phyloP scores from a whole-genome alignment of 92 coral and sea anemone genomes.

The Porites lobata region DNA sequence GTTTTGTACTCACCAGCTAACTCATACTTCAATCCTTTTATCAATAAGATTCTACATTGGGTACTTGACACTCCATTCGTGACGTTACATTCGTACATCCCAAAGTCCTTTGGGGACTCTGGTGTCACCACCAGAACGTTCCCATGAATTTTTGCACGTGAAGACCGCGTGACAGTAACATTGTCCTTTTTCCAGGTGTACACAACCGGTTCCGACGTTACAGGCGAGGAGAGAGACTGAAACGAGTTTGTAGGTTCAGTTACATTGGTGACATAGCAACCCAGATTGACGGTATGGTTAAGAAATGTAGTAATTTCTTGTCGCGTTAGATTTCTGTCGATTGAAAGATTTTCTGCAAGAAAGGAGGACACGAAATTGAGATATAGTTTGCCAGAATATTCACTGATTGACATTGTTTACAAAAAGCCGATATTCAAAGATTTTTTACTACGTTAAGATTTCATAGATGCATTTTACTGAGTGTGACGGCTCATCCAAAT shows the following conservation, averaged over 20 bases:
- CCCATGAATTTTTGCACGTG: background rate
- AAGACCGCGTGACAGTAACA: background rate
- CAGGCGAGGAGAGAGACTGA: no score
- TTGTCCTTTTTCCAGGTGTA: conserved; percentile 30
- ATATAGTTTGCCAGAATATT: background rate
- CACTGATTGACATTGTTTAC: no score
- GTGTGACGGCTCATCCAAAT: no score
- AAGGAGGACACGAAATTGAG: background rate
- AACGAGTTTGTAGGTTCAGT: background rate
- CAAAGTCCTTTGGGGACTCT: background rate
- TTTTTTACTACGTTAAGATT: no score
- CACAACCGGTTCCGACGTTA: background rate
- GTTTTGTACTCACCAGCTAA: background rate
- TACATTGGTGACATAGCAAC: conserved; percentile 32
- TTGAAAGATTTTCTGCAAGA: conserved; percentile 23
- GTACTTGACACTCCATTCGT: conserved; percentile 28
- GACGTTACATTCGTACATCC: conserved; percentile 26
- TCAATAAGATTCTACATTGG: conserved; percentile 16
- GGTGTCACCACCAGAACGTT: conserved; percentile 40
- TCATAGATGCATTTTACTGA: no score
- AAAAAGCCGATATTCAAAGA: no score
- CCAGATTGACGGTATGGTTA: conserved; percentile 21
- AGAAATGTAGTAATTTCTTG: conserved; percentile 16
- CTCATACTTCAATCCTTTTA: conserved; percentile 22
- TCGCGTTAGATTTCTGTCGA: conserved; percentile 28